A percentile compares a stretch with the other conserved stretches of the same genome.
These are phyloP conservation scores for Crioceris asparagi DNA, from an alignment of 2,888 invertebrate genomes.

Conservation along the genomic window DNA sequence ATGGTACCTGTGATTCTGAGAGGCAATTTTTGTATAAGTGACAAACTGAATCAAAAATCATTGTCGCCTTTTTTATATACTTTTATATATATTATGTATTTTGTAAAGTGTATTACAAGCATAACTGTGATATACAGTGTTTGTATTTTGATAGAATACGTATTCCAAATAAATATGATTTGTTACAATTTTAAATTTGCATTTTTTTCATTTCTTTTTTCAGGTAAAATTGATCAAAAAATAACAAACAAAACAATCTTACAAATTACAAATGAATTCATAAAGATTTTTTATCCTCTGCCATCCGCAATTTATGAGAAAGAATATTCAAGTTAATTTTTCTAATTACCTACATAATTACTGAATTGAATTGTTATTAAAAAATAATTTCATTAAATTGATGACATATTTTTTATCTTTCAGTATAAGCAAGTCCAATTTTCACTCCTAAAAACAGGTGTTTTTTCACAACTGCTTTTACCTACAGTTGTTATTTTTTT, in stretches of 20 bases:
- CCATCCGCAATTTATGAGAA: too few relatives aligned
- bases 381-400: too few relatives aligned
- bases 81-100: too few relatives aligned
- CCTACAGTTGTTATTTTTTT: too few relatives aligned
- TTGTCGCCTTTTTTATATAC: constrained; percentile 14
- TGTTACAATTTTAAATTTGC: constrained; percentile 14
- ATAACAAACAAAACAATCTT: not conserved
- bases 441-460: too few relatives aligned
- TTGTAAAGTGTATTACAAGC: constrained; percentile 36
- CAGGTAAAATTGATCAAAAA: constrained; percentile 8
- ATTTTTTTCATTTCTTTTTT: constrained; percentile 8
- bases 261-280: not conserved
- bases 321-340: too few relatives aligned
- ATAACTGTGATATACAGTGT: constrained; percentile 33
- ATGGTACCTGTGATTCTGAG: constrained; percentile 23
- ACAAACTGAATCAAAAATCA: constrained; percentile 17
- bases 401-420: too few relatives aligned
- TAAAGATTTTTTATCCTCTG: too few relatives aligned
- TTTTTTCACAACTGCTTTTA: too few relatives aligned
- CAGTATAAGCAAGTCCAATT: too few relatives aligned
- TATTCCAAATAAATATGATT: constrained; percentile 24
- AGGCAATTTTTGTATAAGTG: constrained; percentile 18
- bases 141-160: constrained; percentile 23
- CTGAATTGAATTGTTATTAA: too few relatives aligned
- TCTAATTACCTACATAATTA: too few relatives aligned